phyloP scores from a whole-genome alignment of 2,113 vertebrate species.

The Mus spicilegus region DNA sequence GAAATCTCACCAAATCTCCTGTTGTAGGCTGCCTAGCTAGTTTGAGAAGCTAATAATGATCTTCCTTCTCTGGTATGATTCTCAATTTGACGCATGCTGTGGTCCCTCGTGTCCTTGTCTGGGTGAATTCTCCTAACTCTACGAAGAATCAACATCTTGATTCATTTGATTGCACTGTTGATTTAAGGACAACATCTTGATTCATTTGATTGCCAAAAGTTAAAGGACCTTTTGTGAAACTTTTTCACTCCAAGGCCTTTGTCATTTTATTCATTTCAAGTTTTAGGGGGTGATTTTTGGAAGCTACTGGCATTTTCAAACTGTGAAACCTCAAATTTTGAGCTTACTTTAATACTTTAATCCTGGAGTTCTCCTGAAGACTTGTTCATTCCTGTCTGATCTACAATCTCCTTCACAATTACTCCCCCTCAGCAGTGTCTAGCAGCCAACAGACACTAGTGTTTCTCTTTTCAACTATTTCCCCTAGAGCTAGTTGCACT shows the following conservation, averaged over 20 bases:
- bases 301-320: neutral
- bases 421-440: neutral
- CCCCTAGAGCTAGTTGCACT: neutral
- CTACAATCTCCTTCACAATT: neutral
- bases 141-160: neutral
- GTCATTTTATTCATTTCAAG: conserved; percentile 37
- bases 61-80: neutral
- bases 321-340: conserved; percentile 27
- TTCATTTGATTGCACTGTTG: conserved; percentile 20
- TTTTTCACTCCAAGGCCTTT: conserved; percentile 20
- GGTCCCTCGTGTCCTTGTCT: neutral
- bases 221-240: neutral
- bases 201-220: conserved; percentile 36
- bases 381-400: conserved; percentile 50
- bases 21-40: neutral
- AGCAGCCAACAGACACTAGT: neutral
- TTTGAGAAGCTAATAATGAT: conserved; percentile 4
- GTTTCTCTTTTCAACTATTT: conserved; percentile 45
- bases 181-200: conserved; percentile 26
- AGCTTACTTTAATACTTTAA: conserved; percentile 58
- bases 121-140: neutral
- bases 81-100: neutral
- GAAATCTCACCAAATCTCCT: neutral
- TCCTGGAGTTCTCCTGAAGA: conserved; percentile 49
- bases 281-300: neutral